These are phyloP conservation scores for Falco novaeseelandiae DNA, from an alignment of 2,797 vertebrate genomes.

Conservation along the genomic window DNA sequence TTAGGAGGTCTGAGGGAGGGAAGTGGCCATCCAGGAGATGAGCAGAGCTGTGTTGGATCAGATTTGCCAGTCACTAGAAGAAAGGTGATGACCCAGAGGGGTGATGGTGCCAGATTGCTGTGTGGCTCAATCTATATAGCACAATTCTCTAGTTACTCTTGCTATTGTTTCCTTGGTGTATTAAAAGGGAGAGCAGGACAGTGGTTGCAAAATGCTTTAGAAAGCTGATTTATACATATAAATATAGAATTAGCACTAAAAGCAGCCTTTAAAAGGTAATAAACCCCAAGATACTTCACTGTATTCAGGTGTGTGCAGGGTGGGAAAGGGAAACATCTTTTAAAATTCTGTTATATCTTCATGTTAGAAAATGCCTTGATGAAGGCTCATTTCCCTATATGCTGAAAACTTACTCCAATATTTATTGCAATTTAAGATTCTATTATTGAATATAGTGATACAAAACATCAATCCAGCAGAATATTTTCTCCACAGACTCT, in stretches of 20 bases:
- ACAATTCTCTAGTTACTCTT: background rate
- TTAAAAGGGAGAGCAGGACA: background rate
- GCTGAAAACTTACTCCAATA: background rate
- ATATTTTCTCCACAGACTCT: background rate
- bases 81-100: slow-evolving; percentile 18
- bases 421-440: slow-evolving; percentile 6
- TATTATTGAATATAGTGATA: background rate
- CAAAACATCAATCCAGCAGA: background rate
- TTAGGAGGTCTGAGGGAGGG: slow-evolving; percentile 12
- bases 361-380: background rate
- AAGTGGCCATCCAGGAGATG: background rate
- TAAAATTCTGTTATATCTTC: background rate
- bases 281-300: background rate
- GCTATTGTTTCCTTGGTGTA: background rate
- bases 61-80: slow-evolving; percentile 27
- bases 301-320: background rate
- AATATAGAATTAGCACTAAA: background rate
- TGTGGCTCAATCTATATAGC: background rate
- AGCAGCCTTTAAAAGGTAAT: background rate
- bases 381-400: background rate
- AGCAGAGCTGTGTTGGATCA: slow-evolving; percentile 33
- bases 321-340: background rate
- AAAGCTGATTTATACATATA: background rate
- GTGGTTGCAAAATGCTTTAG: background rate
- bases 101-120: background rate